Evolutionary conservation across 2,797 vertebrate genomes (phyloP).

Genomic region (Tiaroga cobitis): DNA sequence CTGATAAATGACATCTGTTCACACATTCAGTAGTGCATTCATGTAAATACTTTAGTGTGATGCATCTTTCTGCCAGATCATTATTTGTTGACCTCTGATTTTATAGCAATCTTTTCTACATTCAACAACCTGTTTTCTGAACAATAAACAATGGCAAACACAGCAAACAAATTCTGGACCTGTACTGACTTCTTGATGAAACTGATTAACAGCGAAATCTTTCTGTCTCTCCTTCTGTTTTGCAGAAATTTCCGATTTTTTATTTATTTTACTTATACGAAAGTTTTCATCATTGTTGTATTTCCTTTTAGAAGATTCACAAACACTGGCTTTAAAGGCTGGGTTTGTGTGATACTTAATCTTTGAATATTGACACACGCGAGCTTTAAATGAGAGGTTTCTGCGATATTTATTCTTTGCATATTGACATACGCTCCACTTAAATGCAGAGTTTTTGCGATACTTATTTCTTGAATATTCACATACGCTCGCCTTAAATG

Average conservation of each 20-base stretch:
- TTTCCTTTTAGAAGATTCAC: background rate
- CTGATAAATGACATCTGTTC: background rate
- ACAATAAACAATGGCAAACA: slow-evolving; percentile 17
- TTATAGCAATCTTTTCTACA: slow-evolving; percentile 7
- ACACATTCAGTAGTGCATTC: background rate
- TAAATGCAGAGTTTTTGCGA: too few species aligned
- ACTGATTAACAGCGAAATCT: background rate
- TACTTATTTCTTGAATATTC: too few species aligned
- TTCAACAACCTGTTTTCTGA: background rate
- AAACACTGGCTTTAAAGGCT: background rate
- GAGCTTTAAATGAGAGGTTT: background rate
- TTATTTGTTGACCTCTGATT: background rate
- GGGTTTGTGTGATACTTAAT: background rate
- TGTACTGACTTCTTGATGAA: background rate
- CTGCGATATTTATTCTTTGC: too few species aligned
- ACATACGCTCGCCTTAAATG: too few species aligned
- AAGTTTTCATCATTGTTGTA: background rate
- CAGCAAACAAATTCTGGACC: slow-evolving; percentile 11
- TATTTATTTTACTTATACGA: background rate
- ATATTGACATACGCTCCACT: too few species aligned
- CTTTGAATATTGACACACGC: background rate
- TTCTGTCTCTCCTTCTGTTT: background rate
- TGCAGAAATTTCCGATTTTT: background rate
- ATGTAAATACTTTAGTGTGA: background rate
- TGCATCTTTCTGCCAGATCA: slow-evolving; percentile 6